Evolutionary conservation across 1,140 invertebrate genomes (phyloP).

Genomic region (Penaeus japonicus): DNA sequence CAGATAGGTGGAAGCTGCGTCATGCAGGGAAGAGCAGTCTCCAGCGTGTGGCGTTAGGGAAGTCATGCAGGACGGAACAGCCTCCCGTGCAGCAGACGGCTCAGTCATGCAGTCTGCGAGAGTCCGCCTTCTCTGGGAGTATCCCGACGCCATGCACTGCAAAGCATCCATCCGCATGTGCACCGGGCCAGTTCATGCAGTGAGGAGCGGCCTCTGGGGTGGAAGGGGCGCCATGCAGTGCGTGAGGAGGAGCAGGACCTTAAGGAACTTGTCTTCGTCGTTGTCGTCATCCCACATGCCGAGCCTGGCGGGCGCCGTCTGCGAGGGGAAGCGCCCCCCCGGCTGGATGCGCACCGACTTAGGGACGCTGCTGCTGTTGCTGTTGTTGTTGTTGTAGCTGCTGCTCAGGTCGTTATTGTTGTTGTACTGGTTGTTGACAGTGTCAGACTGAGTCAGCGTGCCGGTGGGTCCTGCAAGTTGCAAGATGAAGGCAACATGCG

Average conservation of each 20-base stretch:
- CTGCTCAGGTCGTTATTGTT: slow-evolving; percentile 7
- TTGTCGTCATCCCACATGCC: slow-evolving; percentile 63
- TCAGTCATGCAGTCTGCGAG: too few relatives aligned
- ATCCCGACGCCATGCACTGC: too few relatives aligned
- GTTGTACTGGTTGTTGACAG: slow-evolving; percentile 44
- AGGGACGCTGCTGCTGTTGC: slow-evolving; percentile 18
- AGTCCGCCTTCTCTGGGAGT: too few relatives aligned
- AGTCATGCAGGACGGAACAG: too few relatives aligned
- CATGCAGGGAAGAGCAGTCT: too few relatives aligned
- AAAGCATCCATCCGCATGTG: too few relatives aligned
- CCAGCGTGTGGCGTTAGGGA: too few relatives aligned
- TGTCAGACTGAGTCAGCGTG: slow-evolving; percentile 36
- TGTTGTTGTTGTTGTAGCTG: slow-evolving; percentile 34
- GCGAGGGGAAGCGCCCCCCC: slow-evolving; percentile 62
- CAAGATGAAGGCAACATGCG: slow-evolving; percentile 47
- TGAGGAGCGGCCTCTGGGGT: not conserved
- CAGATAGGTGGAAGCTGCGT: too few relatives aligned
- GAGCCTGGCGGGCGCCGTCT: slow-evolving; percentile 66
- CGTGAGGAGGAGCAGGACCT: slow-evolving; percentile 59
- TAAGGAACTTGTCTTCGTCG: slow-evolving; percentile 63
- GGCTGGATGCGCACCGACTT: slow-evolving; percentile 55
- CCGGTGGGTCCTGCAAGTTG: slow-evolving; percentile 40
- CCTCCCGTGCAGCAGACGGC: too few relatives aligned
- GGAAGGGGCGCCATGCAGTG: not conserved
- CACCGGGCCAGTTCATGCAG: too few relatives aligned